These are phyloP conservation scores for Podarcis cretensis DNA, from an alignment of 2,113 vertebrate species.

Conservation along the genomic window DNA sequence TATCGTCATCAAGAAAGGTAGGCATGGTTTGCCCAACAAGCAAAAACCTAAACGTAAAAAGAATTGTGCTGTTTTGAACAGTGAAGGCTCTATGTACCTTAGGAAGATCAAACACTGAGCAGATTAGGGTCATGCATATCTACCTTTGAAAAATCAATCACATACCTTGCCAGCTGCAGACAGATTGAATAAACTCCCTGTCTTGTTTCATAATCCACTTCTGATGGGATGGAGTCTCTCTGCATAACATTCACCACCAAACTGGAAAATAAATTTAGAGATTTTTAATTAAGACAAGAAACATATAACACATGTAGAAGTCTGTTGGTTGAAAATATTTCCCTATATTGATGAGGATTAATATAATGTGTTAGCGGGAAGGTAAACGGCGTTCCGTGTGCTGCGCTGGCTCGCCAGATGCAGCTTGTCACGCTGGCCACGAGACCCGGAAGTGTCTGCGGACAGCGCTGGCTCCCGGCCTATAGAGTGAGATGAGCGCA, in stretches of 20 bases:
- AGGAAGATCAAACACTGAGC: background rate
- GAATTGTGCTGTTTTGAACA: background rate
- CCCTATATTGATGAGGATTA: background rate
- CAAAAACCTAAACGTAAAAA: conserved; percentile 84
- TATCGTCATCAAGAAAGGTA: conserved; percentile 88
- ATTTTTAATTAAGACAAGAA: background rate
- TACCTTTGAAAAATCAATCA: conserved; percentile 21
- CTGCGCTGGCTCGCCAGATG: no score
- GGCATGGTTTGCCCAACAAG: conserved; percentile 97
- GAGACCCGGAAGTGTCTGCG: no score
- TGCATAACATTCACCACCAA: conserved; percentile 99
- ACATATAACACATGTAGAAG: background rate
- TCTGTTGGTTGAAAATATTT: background rate
- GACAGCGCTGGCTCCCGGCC: no score
- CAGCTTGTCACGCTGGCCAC: no score
- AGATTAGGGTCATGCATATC: background rate
- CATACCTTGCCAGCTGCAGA: conserved; percentile 93
- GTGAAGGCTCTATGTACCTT: background rate
- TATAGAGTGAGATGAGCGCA: no score
- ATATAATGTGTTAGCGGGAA: no score
- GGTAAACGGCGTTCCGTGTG: no score
- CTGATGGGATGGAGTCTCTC: conserved; percentile 96
- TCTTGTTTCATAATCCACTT: conserved; percentile 98
- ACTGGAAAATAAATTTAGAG: conserved; percentile 73
- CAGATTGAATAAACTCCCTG: conserved; percentile 99